A percentile compares a stretch with the other conserved stretches of the same genome.
Evolutionary conservation across 2,797 vertebrate genomes (phyloP).

Genomic region (Leptodon cayanensis): DNA sequence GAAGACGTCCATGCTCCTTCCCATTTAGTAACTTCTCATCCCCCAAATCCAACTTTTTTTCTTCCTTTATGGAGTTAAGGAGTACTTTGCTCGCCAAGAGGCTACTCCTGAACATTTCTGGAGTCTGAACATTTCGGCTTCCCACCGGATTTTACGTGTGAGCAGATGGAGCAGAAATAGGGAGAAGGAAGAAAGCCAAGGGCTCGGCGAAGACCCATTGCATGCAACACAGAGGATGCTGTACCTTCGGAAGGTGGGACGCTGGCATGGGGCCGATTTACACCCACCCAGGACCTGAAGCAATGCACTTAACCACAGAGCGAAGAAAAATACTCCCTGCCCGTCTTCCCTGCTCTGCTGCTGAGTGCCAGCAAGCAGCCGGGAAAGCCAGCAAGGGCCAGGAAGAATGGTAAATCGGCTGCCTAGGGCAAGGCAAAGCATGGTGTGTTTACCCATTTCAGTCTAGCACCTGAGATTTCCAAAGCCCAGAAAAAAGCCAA

Average conservation of each 20-base stretch:
- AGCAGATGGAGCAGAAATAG: neutral
- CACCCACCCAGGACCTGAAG: neutral
- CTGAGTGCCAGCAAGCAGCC: neutral
- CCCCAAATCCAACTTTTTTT: neutral
- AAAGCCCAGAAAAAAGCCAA: neutral
- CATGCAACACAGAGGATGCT: fast-evolving
- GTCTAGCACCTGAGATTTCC: neutral
- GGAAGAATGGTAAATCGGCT: neutral
- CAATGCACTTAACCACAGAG: neutral
- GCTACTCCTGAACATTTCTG: neutral
- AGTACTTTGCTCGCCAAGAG: neutral
- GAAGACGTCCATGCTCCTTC: neutral
- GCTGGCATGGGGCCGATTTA: neutral
- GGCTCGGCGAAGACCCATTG: fast-evolving
- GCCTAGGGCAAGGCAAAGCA: neutral
- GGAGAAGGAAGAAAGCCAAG: neutral
- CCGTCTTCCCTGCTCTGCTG: neutral
- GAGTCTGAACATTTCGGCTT: neutral
- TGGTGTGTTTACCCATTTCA: fast-evolving
- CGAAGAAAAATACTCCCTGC: neutral
- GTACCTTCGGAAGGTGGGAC: fast-evolving
- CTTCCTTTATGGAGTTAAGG: neutral
- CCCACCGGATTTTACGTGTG: fast-evolving
- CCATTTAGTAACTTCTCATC: neutral
- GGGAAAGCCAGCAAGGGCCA: neutral